Percentiles rank a stretch among this genome's conserved stretches.
Evolutionary conservation across 2,113 vertebrate genomes (phyloP).

Genomic region (Anser brachyrhynchus): DNA sequence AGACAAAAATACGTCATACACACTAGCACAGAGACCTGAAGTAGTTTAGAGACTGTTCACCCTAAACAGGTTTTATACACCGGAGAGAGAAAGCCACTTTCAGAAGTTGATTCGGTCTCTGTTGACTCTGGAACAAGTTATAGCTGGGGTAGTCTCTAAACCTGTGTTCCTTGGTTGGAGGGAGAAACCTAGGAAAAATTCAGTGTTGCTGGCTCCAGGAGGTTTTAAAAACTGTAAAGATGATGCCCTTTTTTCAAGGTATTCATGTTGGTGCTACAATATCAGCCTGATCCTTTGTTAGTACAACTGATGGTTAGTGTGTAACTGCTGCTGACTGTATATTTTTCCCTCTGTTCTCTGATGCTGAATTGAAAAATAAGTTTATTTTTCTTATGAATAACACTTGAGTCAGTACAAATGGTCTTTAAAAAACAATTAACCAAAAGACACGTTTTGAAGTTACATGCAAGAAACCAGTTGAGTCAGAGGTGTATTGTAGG

Average conservation of each 20-base stretch:
- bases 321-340: not conserved
- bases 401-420: not conserved
- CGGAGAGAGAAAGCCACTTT: not conserved
- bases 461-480: not conserved
- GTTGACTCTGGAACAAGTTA: not conserved
- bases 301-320: not conserved
- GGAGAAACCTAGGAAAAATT: not conserved
- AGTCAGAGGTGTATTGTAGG: not conserved
- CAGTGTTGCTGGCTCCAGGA: not conserved
- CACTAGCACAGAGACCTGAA: not conserved
- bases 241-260: not conserved
- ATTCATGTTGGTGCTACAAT: fast-evolving
- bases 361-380: not conserved
- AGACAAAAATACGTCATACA: not conserved
- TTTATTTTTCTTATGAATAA: not conserved
- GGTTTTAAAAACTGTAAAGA: not conserved
- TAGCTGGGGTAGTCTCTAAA: not conserved
- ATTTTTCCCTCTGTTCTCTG: not conserved
- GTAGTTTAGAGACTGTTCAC: not conserved
- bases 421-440: not conserved
- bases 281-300: not conserved
- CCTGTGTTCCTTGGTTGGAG: not conserved
- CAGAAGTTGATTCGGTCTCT: not conserved
- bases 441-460: not conserved
- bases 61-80: not conserved